phyloP scores from a whole-genome alignment of 1,140 invertebrate species.

The Aphis craccivora region DNA sequence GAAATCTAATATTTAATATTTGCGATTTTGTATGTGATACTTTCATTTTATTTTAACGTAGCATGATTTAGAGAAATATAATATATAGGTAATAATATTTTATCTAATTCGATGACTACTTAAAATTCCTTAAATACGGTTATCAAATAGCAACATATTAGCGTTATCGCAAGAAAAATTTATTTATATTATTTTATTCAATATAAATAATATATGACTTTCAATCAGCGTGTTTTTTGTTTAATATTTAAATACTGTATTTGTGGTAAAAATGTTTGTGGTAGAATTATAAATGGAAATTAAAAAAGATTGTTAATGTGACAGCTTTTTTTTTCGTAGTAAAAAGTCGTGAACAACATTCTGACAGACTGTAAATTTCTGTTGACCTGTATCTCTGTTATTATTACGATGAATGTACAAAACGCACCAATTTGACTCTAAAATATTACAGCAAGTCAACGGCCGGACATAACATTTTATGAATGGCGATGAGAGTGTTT shows the following conservation, averaged over 20 bases:
- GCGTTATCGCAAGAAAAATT: background rate
- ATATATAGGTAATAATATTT: too few species aligned
- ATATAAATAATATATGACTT: background rate
- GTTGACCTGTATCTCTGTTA: background rate
- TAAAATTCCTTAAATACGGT: background rate
- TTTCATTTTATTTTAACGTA: too few species aligned
- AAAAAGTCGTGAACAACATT: background rate
- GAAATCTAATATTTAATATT: too few species aligned
- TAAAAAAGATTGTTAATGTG: background rate
- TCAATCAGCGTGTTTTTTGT: background rate
- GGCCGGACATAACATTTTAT: background rate
- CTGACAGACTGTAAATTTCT: background rate
- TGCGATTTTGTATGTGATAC: too few species aligned
- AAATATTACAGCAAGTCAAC: background rate
- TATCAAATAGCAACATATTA: background rate
- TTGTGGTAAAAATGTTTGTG: background rate
- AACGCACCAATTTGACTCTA: background rate
- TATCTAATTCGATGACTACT: too few species aligned
- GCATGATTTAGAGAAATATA: too few species aligned
- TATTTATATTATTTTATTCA: background rate
- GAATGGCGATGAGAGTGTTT: background rate
- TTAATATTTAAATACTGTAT: background rate
- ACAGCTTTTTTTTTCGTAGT: background rate
- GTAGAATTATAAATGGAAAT: background rate
- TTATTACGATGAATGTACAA: background rate